Base-by-base conservation (phyloP, 2,113 vertebrate species). In the Aptenodytes patagonicus region DNA sequence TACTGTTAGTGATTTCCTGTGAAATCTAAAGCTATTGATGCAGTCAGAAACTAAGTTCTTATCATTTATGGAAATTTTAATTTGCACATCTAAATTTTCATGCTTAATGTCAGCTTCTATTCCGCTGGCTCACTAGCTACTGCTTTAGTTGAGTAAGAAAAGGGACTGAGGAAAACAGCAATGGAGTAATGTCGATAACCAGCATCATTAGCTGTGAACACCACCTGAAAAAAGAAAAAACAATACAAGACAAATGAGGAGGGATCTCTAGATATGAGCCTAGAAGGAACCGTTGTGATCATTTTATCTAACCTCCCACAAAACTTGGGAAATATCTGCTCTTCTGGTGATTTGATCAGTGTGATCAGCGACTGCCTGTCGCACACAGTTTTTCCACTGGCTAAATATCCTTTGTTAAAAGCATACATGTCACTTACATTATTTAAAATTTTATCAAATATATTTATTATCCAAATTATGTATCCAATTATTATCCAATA, bases 71-170 rank as follows among this genome's bases (percentile, higher is more conserved):
- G 31, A 65, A 79, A 72, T 60, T 38, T 58, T 54, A 78, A 44
- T 80, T 88, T 51, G 31, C 26, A 52, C 18, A 29, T 87, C 12
- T 58, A 21, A 34, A 47, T 84, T 87, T 71, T 44, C 61, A 10
- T 66, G 31, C 26, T 51, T 76, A 31, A 5, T 64, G 11, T 92
- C 47, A 47, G 26, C 64, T 44, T 52, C 78, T 99, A 97, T 98
- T 20, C 93, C 49, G 98, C 95, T 88, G 96, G 95, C 8, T 97
- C 93, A 4, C 95, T 97, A 70, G 99, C 98, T 4, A 99, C 93
- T 10, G 99, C 99, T 15, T 99, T 99, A 79, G 98, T 98, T 78
- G 98, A 98, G 83, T 98, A 99, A 11, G 99, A 99, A 93, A 92
- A 99, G 15, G 99, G 99, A 66, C 98, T 99, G 65, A 99, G 97